Base-by-base conservation (phyloP, 2,888 invertebrate genomes). In the Meandrusa payeni region DNA sequence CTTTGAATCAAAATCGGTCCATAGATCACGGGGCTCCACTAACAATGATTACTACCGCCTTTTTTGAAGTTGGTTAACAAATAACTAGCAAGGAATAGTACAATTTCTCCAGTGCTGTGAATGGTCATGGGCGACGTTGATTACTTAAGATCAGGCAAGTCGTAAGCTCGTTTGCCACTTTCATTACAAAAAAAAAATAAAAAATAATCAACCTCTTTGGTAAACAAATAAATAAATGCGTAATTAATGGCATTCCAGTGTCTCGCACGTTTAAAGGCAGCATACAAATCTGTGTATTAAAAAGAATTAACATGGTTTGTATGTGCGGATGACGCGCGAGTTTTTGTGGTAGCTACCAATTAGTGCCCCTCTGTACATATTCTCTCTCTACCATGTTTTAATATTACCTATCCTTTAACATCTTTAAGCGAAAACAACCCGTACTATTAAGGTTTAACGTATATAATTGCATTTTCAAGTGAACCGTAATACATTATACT, bases 281-380 rank as follows among this genome's bases (percentile, higher is more conserved):
- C 69, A 85, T 86, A 85, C 85, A 66, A 86, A 87, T 87, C 77
- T 76, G 65, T 71, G 66, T 65, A 80, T 85, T 83, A 76, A 67
- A 69, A 69, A 67, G 70, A 67, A 81, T 79, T 77, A 77, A 63
- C 74, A 69, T 68, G 57, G 41, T 59, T 65, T 69, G 65, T 59
- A 60, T n/a, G 67, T 56, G 55, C 48, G 51, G 41, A 47, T 44
- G 47, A 51, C 55, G 58, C 54, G 17, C 66, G 68, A 70, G 70
- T 76, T 66, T 64, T 66, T 54, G 51, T 50, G 44, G 54, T 46
- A 51, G 40, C 39, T 54, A 61, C 71, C 75, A 77, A 77, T 78
- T 76, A 78, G 75, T 59, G 71, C 13, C 22, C 34, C 19, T 9
- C 36, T 24, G 42, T 36, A 36, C 41, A 10, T 26, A 32, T 17